These are phyloP conservation scores for Andrena hattorfiana DNA, from an alignment of 2,888 invertebrate species.

Conservation along the genomic window DNA sequence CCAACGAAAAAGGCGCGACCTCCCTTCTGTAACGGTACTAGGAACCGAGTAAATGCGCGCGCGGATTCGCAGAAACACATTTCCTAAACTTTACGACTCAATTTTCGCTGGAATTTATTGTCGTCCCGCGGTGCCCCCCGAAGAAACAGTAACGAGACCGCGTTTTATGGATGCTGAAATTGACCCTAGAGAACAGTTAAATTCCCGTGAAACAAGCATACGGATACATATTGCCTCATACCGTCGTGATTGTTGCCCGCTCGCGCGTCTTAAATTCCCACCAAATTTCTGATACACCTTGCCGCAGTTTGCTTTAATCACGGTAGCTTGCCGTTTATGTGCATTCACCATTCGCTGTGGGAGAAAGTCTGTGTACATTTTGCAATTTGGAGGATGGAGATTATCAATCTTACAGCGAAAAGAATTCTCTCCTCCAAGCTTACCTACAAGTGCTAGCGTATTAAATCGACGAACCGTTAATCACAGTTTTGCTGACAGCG, in stretches of 20 bases:
- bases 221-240: conserved; percentile 31
- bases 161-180: conserved; percentile 53
- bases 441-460: neutral
- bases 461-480: conserved; percentile 1
- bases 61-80: conserved; percentile 46
- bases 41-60: conserved; percentile 5
- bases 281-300: conserved; percentile 4
- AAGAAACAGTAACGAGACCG: conserved; percentile 54
- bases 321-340: too few relatives aligned
- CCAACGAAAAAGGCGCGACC: conserved; percentile 5
- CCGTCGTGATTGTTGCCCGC: neutral
- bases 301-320: conserved; percentile 18
- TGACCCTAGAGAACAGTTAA: conserved; percentile 39
- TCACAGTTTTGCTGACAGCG: neutral
- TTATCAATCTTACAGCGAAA: neutral
- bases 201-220: conserved; percentile 36
- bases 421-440: neutral
- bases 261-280: neutral
- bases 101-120: conserved; percentile 50
- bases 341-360: too few relatives aligned
- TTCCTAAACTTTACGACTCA: conserved; percentile 48
- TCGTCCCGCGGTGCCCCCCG: conserved; percentile 11
- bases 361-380: neutral
- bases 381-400: neutral
- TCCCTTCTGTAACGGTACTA: conserved; percentile 39